A percentile compares a stretch with the other conserved stretches of the same genome.
Evolutionary conservation across 1,140 invertebrate species (phyloP).

Genomic region (Aricia agestis): DNA sequence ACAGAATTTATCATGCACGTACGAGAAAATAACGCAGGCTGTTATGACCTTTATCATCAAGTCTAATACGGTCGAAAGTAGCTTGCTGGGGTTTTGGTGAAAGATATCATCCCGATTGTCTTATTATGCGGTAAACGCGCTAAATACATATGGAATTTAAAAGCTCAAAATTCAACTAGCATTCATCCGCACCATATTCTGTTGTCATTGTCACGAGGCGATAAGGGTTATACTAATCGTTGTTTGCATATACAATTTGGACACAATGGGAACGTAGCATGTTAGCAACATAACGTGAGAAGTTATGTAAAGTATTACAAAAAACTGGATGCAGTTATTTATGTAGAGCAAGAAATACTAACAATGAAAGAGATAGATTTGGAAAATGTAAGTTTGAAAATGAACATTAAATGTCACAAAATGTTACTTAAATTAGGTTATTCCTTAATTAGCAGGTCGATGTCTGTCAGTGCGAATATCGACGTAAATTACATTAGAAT

Average conservation of each 20-base stretch:
- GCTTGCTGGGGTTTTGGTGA: slow-evolving; percentile 19
- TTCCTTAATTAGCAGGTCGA: no score
- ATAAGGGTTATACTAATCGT: background rate
- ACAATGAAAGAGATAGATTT: no score
- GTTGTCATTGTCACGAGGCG: slow-evolving; percentile 5
- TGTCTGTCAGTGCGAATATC: no score
- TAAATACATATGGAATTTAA: slow-evolving; percentile 16
- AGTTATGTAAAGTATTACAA: no score
- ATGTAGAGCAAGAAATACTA: no score
- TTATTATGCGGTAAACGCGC: slow-evolving; percentile 17
- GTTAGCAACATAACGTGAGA: no score
- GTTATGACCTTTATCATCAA: slow-evolving; percentile 18
- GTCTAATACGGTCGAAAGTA: slow-evolving; percentile 18
- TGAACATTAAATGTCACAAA: no score
- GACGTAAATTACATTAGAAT: no score
- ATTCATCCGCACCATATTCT: slow-evolving; percentile 9
- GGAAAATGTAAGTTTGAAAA: no score
- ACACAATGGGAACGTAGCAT: background rate
- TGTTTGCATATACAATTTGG: background rate
- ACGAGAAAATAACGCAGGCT: slow-evolving; percentile 18
- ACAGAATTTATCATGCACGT: slow-evolving; percentile 28
- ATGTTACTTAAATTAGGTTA: no score
- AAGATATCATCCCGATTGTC: slow-evolving; percentile 14
- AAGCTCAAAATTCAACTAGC: slow-evolving; percentile 16
- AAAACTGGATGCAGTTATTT: no score